Conservation (phyloP, 1,140 invertebrate species). For the Sipha flava region DNA sequence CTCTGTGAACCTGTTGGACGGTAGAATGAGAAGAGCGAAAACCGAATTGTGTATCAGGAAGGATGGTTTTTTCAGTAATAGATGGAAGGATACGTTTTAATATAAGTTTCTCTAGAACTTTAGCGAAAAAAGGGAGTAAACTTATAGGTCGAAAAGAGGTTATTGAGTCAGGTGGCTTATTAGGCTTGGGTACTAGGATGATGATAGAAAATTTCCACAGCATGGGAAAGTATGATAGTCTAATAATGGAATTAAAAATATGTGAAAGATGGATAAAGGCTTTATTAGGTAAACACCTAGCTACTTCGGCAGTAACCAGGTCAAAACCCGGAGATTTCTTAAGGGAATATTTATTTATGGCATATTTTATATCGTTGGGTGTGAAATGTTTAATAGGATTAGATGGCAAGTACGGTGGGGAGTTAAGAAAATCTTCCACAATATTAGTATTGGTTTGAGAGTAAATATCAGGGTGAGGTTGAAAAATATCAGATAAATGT, state of each 20-base stretch:
- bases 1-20: too few species aligned
- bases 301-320: slow-evolving; percentile 7
- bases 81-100: too few species aligned
- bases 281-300: slow-evolving; percentile 7
- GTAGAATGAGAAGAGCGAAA: too few species aligned
- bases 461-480: too few species aligned
- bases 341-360: not conserved
- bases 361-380: not conserved
- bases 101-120: too few species aligned
- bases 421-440: not conserved
- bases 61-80: too few species aligned
- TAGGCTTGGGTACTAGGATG: slow-evolving; percentile 22
- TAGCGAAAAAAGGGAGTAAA: too few species aligned
- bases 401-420: not conserved
- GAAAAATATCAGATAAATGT: too few species aligned
- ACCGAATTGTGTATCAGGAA: too few species aligned
- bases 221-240: not conserved
- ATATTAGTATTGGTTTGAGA: not conserved
- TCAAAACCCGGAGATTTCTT: slow-evolving; percentile 28
- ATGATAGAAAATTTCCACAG: slow-evolving; percentile 43
- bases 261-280: not conserved
- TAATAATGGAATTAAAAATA: slow-evolving; percentile 16
- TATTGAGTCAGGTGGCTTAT: not conserved
- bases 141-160: not conserved
- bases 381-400: not conserved